Conservation (phyloP, 2,888 invertebrate genomes). For the Callinectes sapidus region DNA sequence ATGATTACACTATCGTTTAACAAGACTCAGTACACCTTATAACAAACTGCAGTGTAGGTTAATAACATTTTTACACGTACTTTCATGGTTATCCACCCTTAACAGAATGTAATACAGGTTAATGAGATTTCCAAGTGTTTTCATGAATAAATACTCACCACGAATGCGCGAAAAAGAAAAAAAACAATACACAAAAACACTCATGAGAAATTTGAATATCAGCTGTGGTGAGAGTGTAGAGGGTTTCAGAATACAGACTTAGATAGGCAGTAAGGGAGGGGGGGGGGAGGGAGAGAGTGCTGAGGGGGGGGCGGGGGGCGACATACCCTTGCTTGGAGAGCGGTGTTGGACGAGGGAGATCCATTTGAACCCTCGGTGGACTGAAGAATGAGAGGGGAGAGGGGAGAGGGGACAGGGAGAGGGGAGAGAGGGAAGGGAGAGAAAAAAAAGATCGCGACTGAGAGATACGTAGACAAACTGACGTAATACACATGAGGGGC, state of each 20-base stretch:
- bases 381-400: conserved; percentile 37
- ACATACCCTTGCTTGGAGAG: conserved; percentile 64
- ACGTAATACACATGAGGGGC: conserved; percentile 26
- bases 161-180: too few species aligned
- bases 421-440: conserved; percentile 8
- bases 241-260: too few species aligned
- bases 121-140: too few species aligned
- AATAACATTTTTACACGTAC: too few species aligned
- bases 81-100: too few species aligned
- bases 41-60: too few species aligned
- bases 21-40: too few species aligned
- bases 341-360: conserved; percentile 57
- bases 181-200: too few species aligned
- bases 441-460: background rate
- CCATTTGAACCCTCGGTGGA: conserved; percentile 54
- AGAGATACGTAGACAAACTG: conserved; percentile 8
- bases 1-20: too few species aligned
- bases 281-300: background rate
- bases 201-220: too few species aligned
- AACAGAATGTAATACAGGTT: too few species aligned
- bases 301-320: background rate
- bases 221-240: background rate
- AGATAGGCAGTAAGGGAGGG: background rate
- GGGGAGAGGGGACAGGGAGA: background rate
- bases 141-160: too few species aligned